Base-by-base conservation (phyloP, 2,797 vertebrate genomes). In the Sebastes goodei region DNA sequence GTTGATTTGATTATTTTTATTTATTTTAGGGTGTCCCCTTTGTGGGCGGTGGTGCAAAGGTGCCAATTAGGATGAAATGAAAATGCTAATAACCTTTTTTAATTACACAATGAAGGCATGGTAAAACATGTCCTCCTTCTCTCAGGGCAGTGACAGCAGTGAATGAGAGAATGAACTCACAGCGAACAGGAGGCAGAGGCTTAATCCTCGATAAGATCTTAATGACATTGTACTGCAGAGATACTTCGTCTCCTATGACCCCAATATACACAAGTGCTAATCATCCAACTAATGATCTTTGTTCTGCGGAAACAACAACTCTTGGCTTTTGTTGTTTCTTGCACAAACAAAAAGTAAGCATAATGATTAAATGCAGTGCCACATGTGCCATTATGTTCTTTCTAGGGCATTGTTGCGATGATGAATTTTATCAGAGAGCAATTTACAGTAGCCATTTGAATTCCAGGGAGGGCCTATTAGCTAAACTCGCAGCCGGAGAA, bases 151-250 rank as follows among this genome's bases (percentile, higher is more conserved):
- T 70, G 74, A 83, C 82, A 89, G 71, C 75, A 76, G n/a, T 69
- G 53, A 87, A 59, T 73, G 80, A 81, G 76, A 52, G 56, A 81
- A 67, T 76, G 63, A 88, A 86, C 82, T 87, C 62, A 61, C 78
- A 80, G 72, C 27, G 68, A 90, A 77, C 71, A 86, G 60, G 83
- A 83, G 75, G 72, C 81, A 79, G 66, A 76, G 65, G 85, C 84
- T 93, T 93, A 90, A 88, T 87, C 80, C 71, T 78, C 21, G 88
- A 94, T 94, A 93, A 90, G 78, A 94, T 94, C 91, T 90, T 92
- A 94, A 94, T 95, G 91, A 92, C 90, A 92, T 82, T 92, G 74
- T 89, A 84, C 86, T 85, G 86, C 80, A 76, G 61, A 92, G 90
- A 92, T 88, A 80, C 81, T 90, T 75, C 69, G 81, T 87, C 87